These are phyloP conservation scores for Penaeus vannamei DNA, from an alignment of 1,140 invertebrate genomes.

Conservation along the genomic window DNA sequence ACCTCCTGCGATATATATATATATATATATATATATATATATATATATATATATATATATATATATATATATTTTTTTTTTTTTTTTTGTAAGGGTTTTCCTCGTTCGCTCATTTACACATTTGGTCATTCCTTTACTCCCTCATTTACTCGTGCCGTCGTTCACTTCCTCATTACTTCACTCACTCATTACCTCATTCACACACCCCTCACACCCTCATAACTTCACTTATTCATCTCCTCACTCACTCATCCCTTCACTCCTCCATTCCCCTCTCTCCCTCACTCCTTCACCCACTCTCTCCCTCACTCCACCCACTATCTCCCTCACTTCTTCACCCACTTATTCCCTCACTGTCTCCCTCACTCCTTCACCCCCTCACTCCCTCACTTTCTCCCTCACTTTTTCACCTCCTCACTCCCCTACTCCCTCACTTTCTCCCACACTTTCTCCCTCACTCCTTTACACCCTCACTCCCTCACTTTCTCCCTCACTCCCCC, in stretches of 20 bases:
- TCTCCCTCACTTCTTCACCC: neutral
- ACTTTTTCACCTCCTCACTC: neutral
- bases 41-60: too few species aligned
- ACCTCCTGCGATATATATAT: too few species aligned
- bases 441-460: neutral
- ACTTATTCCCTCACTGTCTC: neutral
- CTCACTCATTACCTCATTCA: constrained; percentile 1
- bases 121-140: neutral
- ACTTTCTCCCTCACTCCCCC: neutral
- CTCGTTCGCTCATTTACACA: neutral
- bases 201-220: neutral
- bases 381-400: constrained; percentile 17
- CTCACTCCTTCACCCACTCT: neutral
- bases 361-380: neutral
- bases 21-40: neutral
- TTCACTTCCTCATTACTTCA: neutral
- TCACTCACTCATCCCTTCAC: neutral
- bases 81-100: neutral
- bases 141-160: neutral
- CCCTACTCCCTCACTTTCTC: neutral
- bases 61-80: neutral
- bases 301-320: neutral
- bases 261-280: constrained; percentile 7
- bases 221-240: neutral
- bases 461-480: neutral